Evolutionary conservation across 2,797 vertebrate species (phyloP).

Genomic region (Falco concolor): DNA sequence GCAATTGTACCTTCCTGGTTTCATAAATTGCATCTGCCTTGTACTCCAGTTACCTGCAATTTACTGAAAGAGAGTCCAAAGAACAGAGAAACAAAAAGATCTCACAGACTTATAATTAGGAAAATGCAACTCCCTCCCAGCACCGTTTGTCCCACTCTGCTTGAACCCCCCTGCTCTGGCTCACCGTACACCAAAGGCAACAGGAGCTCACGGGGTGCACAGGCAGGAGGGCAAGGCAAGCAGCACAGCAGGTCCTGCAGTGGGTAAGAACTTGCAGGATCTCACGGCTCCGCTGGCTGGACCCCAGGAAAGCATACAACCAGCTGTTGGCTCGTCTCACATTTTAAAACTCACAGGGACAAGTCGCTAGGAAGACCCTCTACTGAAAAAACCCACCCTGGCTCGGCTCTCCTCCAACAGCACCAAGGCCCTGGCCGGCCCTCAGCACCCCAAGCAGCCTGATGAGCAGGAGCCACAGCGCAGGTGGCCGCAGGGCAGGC

Average conservation of each 20-base stretch:
- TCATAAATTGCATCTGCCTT: not conserved
- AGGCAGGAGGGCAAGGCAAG: not conserved
- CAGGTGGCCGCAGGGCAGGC: not conserved
- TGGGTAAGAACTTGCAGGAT: fast-evolving
- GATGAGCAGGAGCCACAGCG: fast-evolving
- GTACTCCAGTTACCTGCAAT: not conserved
- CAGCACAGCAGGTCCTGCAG: not conserved
- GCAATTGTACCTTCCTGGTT: not conserved
- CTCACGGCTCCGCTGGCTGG: not conserved
- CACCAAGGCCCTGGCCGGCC: fast-evolving
- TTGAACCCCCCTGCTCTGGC: not conserved
- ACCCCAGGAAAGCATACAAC: fast-evolving
- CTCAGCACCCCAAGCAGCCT: not conserved
- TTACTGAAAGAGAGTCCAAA: not conserved
- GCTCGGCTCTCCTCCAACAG: not conserved
- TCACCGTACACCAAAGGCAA: not conserved
- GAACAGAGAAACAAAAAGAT: not conserved
- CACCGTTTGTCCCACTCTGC: not conserved
- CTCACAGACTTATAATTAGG: not conserved
- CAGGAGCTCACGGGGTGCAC: fast-evolving
- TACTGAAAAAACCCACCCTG: not conserved
- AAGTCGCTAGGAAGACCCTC: no score
- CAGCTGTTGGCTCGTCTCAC: not conserved
- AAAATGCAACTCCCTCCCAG: not conserved
- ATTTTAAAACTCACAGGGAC: not conserved